Conservation (phyloP, 2,113 vertebrate genomes). For the Gobiocypris rarus region DNA sequence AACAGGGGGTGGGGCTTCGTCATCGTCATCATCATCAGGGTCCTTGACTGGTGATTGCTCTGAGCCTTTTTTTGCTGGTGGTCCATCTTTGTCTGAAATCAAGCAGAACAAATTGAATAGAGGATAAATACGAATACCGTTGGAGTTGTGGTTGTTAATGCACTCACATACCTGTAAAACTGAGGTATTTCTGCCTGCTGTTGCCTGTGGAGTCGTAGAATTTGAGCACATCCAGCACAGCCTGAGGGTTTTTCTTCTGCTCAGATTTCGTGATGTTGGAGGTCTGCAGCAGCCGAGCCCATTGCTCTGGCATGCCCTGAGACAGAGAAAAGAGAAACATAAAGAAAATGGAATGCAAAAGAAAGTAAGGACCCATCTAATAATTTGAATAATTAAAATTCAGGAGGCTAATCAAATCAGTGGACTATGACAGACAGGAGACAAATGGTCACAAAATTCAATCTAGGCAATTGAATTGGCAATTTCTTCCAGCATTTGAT, state of each 20-base stretch:
- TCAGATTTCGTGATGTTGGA: constrained; percentile 97
- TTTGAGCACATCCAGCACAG: constrained; percentile 94
- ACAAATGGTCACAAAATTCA: constrained; percentile 4
- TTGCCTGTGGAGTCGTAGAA: constrained; percentile 95
- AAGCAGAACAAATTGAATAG: background rate
- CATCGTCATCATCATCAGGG: constrained; percentile 87
- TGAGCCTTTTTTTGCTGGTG: constrained; percentile 83
- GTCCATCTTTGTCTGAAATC: constrained; percentile 74
- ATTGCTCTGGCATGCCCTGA: constrained; percentile 98
- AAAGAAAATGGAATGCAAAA: background rate
- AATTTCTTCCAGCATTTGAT: background rate
- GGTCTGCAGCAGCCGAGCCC: constrained; percentile 94
- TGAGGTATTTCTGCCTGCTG: constrained; percentile 94
- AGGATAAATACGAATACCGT: background rate
- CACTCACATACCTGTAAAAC: constrained; percentile 81
- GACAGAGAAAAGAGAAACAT: constrained; percentile 22
- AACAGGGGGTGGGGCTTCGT: constrained; percentile 87
- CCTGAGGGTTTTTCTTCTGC: constrained; percentile 98
- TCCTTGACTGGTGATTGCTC: constrained; percentile 79
- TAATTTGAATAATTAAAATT: background rate
- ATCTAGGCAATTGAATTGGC: background rate
- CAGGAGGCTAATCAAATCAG: background rate
- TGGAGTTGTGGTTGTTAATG: background rate
- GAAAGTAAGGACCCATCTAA: background rate
- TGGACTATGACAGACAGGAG: background rate